phyloP scores from a whole-genome alignment of 2,113 vertebrate species.

The Oceanites oceanicus region DNA sequence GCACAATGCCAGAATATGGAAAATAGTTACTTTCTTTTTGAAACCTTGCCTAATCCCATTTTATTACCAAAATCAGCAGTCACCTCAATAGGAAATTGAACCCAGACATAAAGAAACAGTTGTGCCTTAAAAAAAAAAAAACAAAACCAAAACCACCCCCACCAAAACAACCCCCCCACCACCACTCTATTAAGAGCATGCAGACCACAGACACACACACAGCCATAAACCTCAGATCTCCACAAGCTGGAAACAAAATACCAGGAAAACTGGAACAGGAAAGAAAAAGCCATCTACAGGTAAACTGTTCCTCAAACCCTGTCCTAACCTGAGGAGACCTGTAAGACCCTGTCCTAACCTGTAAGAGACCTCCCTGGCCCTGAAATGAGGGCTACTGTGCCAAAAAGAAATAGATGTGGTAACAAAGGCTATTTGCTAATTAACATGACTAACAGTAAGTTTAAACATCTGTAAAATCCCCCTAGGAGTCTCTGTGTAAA shows the following conservation, averaged over 20 bases:
- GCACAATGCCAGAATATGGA: background rate
- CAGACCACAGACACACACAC: background rate
- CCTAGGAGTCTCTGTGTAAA: background rate
- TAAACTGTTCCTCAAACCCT: background rate
- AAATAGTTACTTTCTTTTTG: background rate
- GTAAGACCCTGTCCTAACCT: background rate
- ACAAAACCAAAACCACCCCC: background rate
- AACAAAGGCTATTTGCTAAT: background rate
- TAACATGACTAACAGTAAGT: background rate
- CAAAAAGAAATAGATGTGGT: background rate
- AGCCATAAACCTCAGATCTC: background rate
- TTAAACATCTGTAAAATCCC: background rate
- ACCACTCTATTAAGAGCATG: background rate
- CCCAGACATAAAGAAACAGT: background rate
- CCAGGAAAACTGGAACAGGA: background rate
- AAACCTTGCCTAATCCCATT: slow-evolving; percentile 11
- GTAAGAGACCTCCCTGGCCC: background rate
- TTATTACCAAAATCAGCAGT: background rate
- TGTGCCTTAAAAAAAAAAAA: background rate
- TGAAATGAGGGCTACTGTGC: background rate
- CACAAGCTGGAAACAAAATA: background rate
- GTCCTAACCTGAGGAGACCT: background rate
- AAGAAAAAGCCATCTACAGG: background rate
- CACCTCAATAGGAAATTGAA: background rate
- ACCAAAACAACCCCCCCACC: background rate